phyloP scores from a whole-genome alignment of 1,140 invertebrate species.

The Pygmarrhopalites habei region DNA sequence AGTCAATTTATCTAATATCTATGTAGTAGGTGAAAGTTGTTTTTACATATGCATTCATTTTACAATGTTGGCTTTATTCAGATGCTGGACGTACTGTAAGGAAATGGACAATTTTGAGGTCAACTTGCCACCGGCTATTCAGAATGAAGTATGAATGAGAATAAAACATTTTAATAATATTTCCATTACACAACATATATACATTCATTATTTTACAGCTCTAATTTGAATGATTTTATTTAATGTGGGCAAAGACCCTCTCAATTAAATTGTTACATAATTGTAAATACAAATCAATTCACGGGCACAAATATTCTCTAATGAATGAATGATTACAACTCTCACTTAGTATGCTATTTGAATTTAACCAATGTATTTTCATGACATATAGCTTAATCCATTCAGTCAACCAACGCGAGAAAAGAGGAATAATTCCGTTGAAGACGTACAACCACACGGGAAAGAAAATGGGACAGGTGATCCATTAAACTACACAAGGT shows the following conservation, averaged over 20 bases:
- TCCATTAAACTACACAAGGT: constrained; percentile 10
- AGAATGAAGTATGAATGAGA: constrained; percentile 19
- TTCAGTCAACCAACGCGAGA: background rate
- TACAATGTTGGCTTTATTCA: constrained; percentile 31
- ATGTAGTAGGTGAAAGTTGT: background rate
- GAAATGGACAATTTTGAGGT: constrained; percentile 51
- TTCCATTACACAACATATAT: no score
- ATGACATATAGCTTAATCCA: background rate
- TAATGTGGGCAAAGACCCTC: no score
- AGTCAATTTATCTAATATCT: background rate
- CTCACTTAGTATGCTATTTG: background rate
- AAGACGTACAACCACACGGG: constrained; percentile 10
- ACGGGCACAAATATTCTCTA: no score
- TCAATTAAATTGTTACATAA: no score
- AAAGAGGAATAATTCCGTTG: background rate
- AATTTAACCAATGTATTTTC: background rate
- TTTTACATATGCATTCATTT: no score
- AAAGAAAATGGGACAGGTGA: constrained; percentile 24
- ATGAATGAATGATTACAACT: no score
- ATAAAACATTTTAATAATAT: background rate
- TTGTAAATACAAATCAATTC: no score
- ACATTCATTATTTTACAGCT: no score
- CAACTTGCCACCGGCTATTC: constrained; percentile 52
- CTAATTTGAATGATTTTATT: no score
- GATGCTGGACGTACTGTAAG: constrained; percentile 48